Percentiles rank a stretch among this genome's conserved stretches.
phyloP scores from a whole-genome alignment of 2,113 vertebrate genomes.

The Smithornis capensis region DNA sequence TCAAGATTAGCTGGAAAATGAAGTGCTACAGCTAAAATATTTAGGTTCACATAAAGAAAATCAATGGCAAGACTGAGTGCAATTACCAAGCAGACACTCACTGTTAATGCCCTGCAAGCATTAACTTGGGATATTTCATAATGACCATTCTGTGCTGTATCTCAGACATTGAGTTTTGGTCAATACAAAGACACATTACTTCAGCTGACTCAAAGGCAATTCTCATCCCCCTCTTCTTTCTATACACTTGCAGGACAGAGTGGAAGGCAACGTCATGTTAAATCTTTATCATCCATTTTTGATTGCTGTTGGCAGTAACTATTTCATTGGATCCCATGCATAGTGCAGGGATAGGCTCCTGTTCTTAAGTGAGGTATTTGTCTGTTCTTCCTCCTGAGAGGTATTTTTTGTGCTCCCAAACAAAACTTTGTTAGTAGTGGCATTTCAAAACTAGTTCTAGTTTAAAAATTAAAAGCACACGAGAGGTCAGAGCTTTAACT shows the following conservation, averaged over 20 bases:
- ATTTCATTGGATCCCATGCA: neutral
- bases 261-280: neutral
- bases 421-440: neutral
- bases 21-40: neutral
- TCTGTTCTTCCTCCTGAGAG: neutral
- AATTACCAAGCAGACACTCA: neutral
- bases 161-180: neutral
- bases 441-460: no score
- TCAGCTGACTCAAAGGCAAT: neutral
- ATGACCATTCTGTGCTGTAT: neutral
- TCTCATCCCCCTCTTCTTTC: neutral
- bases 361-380: neutral
- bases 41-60: neutral
- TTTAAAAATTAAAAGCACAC: neutral
- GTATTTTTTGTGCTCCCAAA: neutral
- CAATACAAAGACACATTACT: neutral
- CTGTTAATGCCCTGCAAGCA: neutral
- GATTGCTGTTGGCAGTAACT: neutral
- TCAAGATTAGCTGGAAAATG: neutral
- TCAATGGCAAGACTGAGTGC: neutral
- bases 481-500: neutral
- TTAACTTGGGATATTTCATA: neutral
- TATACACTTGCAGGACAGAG: neutral
- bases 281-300: neutral
- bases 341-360: neutral